Percentiles rank a stretch among this genome's conserved stretches.
phyloP scores from a whole-genome alignment of 37 sponge, comb jelly and placozoan genomes.

The Ianthella basta region DNA sequence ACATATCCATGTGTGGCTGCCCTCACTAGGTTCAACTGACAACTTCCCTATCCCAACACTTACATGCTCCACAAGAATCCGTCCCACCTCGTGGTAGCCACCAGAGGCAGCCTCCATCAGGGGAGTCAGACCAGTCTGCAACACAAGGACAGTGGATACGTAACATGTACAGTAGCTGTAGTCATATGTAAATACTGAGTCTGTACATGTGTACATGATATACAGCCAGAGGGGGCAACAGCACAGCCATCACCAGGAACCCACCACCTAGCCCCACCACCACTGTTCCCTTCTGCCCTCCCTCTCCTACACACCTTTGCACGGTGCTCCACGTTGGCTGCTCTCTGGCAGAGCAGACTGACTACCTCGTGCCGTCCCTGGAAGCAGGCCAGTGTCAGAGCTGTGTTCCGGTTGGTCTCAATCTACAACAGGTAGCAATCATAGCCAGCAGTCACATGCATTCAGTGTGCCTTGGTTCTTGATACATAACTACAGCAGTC shows the following conservation, averaged over 20 bases:
- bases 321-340: constrained; percentile 91
- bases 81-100: constrained; percentile 90
- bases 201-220: no score
- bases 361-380: constrained; percentile 95
- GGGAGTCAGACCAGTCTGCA: constrained; percentile 89
- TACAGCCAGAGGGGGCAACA: no score
- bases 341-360: constrained; percentile 79
- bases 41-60: background rate
- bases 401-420: constrained; percentile 95
- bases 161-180: background rate
- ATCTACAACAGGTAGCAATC: constrained; percentile 51
- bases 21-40: no score
- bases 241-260: no score
- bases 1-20: no score
- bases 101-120: constrained; percentile 96
- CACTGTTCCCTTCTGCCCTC: background rate
- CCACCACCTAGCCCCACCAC: background rate
- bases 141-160: background rate
- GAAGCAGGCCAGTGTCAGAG: constrained; percentile 95
- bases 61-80: constrained; percentile 73
- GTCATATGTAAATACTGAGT: background rate
- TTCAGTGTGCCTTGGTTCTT: no score
- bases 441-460: background rate
- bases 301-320: constrained; percentile 60
- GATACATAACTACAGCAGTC: no score